These are phyloP conservation scores for Helogale parvula DNA, from an alignment of 2,113 vertebrate genomes.

Conservation along the genomic window DNA sequence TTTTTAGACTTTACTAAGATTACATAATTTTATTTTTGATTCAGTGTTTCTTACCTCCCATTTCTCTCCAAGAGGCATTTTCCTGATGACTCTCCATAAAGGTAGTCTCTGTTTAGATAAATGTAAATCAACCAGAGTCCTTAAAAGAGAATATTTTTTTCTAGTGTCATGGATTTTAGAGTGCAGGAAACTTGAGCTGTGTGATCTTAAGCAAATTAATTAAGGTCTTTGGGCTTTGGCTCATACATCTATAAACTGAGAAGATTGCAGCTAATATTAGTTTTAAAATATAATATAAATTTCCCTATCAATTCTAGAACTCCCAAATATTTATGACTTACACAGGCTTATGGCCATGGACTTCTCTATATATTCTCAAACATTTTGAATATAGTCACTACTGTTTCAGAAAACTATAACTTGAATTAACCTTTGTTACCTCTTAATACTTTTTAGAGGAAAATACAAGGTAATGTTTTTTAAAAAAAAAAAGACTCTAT, in stretches of 20 bases:
- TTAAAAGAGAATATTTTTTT: background rate
- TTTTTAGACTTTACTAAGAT: background rate
- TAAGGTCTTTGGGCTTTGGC: background rate
- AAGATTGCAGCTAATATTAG: background rate
- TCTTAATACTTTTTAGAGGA: background rate
- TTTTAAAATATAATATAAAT: background rate
- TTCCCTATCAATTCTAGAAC: background rate
- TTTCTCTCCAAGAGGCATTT: background rate
- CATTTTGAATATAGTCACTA: background rate
- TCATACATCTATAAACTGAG: background rate
- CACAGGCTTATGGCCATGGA: background rate
- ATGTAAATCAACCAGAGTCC: background rate
- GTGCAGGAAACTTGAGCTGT: background rate
- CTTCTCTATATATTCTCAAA: background rate
- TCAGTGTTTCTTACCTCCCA: background rate
- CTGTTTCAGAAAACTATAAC: background rate
- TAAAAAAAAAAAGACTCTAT: background rate
- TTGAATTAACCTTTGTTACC: background rate
- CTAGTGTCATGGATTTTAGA: background rate
- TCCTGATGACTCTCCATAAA: background rate
- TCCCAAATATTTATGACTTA: background rate
- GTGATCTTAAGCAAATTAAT: background rate
- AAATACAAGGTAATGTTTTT: background rate
- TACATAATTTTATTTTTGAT: background rate
- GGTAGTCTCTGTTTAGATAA: background rate